Percentiles rank a stretch among this genome's conserved stretches.
These are phyloP conservation scores for Drosophila miranda DNA, from an alignment of 1,140 invertebrate genomes.

Conservation along the genomic window DNA sequence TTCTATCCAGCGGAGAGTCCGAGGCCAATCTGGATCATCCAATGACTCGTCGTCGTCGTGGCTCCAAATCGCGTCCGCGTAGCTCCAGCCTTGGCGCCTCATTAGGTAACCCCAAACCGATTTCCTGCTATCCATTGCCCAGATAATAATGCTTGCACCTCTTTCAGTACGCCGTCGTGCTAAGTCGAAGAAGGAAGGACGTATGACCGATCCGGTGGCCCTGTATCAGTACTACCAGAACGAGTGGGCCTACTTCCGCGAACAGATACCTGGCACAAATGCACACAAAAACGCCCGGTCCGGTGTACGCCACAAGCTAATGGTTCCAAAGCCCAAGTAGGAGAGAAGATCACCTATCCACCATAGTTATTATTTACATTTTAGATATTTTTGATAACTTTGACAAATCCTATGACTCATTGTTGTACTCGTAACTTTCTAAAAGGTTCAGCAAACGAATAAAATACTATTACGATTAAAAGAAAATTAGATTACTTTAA, in stretches of 20 bases:
- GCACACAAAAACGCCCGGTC: conserved; percentile 85
- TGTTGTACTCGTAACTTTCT: conserved; percentile 5
- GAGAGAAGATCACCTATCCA: neutral
- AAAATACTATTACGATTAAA: conserved; percentile 1
- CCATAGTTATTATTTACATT: neutral
- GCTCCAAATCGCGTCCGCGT: conserved; percentile 41
- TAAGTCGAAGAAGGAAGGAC: conserved; percentile 13
- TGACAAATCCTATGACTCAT: neutral
- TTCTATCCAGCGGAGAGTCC: conserved; percentile 25
- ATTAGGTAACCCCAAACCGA: conserved; percentile 22
- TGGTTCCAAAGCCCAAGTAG: conserved; percentile 72
- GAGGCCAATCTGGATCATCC: conserved; percentile 1
- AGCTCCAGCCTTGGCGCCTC: conserved; percentile 12
- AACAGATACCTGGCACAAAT: conserved; percentile 87
- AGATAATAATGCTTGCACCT: neutral
- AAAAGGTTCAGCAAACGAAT: conserved; percentile 18
- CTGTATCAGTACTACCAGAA: conserved; percentile 89
- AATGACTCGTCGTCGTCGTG: conserved; percentile 10
- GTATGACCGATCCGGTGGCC: conserved; percentile 85
- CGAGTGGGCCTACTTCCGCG: conserved; percentile 88
- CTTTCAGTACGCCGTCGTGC: conserved; percentile 19
- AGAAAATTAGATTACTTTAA: neutral
- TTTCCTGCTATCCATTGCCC: neutral
- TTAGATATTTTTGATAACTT: conserved; percentile 5
- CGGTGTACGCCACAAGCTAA: conserved; percentile 85